A percentile compares a stretch with the other conserved stretches of the same genome.
Conservation (phyloP, 1,140 invertebrate species). For the Scaptomyza hsui region DNA sequence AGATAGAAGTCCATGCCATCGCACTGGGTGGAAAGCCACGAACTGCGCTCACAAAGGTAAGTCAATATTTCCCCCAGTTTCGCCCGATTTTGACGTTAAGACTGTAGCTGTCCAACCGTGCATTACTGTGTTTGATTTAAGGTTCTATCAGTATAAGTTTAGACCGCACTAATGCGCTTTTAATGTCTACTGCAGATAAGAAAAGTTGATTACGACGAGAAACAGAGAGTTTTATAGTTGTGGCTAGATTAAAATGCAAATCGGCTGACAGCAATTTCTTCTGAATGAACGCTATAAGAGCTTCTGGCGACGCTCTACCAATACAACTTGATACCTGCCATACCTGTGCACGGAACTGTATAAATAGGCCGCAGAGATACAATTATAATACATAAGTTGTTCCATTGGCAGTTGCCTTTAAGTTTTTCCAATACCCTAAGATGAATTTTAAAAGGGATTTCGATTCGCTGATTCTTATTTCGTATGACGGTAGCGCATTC, state of each 20-base stretch:
- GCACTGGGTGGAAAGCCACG: slow-evolving; percentile 87
- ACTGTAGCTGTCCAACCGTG: not conserved
- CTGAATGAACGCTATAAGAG: slow-evolving; percentile 43
- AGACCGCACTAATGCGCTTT: slow-evolving; percentile 82
- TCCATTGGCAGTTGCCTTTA: slow-evolving; percentile 77
- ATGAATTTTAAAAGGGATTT: not conserved
- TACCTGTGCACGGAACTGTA: slow-evolving; percentile 45
- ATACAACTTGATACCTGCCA: slow-evolving; percentile 27
- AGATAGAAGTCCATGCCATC: slow-evolving; percentile 93
- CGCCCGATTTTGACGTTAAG: slow-evolving; percentile 10
- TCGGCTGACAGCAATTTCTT: slow-evolving; percentile 56
- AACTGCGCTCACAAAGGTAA: slow-evolving; percentile 93
- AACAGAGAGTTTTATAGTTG: slow-evolving; percentile 19
- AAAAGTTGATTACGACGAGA: slow-evolving; percentile 77
- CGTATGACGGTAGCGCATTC: slow-evolving; percentile 1
- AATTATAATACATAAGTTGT: slow-evolving; percentile 79
- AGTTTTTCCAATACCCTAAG: slow-evolving; percentile 59
- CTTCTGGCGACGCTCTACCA: not conserved
- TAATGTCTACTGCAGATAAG: slow-evolving; percentile 83
- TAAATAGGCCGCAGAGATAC: slow-evolving; percentile 81
- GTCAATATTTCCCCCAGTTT: slow-evolving; percentile 59
- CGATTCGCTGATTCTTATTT: not conserved
- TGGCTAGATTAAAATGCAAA: slow-evolving; percentile 65
- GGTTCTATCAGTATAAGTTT: slow-evolving; percentile 70
- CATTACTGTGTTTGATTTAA: slow-evolving; percentile 58